A percentile compares a stretch with the other conserved stretches of the same genome.
Evolutionary conservation across 2,888 invertebrate genomes (phyloP).

Genomic region (Leptodirus hochenwartii): DNA sequence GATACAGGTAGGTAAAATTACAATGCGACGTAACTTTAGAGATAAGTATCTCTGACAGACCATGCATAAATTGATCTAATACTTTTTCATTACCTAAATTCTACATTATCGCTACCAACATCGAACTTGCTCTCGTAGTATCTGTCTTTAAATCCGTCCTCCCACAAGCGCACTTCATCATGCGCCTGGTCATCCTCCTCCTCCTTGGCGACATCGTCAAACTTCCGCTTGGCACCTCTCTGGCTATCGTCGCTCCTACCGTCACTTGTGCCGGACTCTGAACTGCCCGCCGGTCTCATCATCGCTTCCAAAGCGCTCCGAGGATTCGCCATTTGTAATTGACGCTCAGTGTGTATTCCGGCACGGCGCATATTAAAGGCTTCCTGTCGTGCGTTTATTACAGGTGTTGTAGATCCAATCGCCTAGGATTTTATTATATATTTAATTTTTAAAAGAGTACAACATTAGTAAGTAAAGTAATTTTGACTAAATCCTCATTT

Average conservation of each 20-base stretch:
- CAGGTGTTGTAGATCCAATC: constrained; percentile 34
- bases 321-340: constrained; percentile 15
- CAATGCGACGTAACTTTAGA: no score
- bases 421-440: constrained; percentile 29
- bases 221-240: constrained; percentile 34
- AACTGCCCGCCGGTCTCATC: constrained; percentile 26
- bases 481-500: constrained; percentile 1
- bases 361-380: constrained; percentile 51
- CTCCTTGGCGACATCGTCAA: constrained; percentile 24
- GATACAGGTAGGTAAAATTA: no score
- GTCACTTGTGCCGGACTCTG: no score
- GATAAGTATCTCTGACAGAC: no score
- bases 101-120: constrained; percentile 50
- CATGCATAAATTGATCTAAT: constrained; percentile 2
- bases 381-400: constrained; percentile 57
- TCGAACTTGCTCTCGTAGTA: constrained; percentile 95
- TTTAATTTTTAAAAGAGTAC: constrained; percentile 6
- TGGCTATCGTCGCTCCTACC: constrained; percentile 15
- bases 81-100: constrained; percentile 45
- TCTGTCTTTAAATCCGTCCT: constrained; percentile 94
- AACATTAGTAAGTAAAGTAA: neutral
- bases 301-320: constrained; percentile 29
- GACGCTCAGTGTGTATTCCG: constrained; percentile 31
- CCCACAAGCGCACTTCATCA: constrained; percentile 86
- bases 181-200: constrained; percentile 60